These are phyloP conservation scores for Punctoribates punctum DNA, from an alignment of 2,888 invertebrate genomes.

Conservation along the genomic window DNA sequence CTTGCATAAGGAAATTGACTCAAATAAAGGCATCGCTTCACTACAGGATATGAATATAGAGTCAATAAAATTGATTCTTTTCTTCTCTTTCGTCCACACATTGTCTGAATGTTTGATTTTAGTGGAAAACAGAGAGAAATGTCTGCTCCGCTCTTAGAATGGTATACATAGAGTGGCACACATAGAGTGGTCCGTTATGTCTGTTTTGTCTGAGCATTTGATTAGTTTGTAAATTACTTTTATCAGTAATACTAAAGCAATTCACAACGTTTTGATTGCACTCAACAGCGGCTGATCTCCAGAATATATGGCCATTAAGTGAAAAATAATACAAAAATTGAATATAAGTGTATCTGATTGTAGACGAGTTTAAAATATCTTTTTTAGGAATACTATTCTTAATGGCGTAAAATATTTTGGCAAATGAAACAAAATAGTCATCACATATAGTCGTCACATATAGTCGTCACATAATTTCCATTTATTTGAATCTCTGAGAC, in stretches of 20 bases:
- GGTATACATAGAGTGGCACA: not conserved
- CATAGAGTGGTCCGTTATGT: not conserved
- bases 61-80: conserved; percentile 37
- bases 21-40: conserved; percentile 26
- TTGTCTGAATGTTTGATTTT: not conserved
- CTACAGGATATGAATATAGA: conserved; percentile 37
- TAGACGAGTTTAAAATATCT: too few species aligned
- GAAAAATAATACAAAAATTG: not conserved
- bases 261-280: conserved; percentile 13
- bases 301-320: conserved; percentile 28
- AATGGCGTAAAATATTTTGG: too few species aligned
- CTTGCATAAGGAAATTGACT: conserved; percentile 37
- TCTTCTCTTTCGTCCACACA: not conserved
- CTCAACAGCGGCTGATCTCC: not conserved
- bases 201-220: not conserved
- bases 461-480: too few species aligned
- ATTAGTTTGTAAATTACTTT: conserved; percentile 38
- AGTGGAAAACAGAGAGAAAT: not conserved
- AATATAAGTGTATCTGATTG: not conserved
- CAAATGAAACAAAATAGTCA: too few species aligned
- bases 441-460: too few species aligned
- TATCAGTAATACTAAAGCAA: not conserved
- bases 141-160: not conserved
- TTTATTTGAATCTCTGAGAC: too few species aligned
- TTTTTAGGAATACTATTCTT: too few species aligned